A percentile compares a stretch with the other conserved stretches of the same genome.
Evolutionary conservation across 2,888 invertebrate species (phyloP).

Genomic region (Neria commutata): DNA sequence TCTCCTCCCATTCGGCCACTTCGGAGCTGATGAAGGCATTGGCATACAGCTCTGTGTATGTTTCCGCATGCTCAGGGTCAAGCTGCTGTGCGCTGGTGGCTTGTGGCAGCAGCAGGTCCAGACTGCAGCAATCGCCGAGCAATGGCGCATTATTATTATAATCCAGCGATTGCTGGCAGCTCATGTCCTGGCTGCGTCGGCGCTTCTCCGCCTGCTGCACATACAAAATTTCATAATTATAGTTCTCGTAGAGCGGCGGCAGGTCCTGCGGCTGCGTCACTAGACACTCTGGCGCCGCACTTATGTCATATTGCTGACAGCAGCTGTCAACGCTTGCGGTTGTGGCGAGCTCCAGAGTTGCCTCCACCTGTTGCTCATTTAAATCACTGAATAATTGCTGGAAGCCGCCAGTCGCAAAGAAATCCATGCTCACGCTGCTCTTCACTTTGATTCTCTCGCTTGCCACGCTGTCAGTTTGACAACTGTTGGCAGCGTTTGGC

Average conservation of each 20-base stretch:
- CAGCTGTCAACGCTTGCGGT: not conserved
- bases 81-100: constrained; percentile 7
- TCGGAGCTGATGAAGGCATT: constrained; percentile 31
- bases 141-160: not conserved
- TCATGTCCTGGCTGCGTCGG: too few relatives aligned
- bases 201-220: too few relatives aligned
- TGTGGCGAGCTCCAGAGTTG: not conserved
- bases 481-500: constrained; percentile 13
- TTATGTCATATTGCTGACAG: not conserved
- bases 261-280: not conserved
- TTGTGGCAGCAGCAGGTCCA: constrained; percentile 23
- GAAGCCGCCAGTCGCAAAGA: constrained; percentile 60
- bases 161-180: not conserved
- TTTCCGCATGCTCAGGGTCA: constrained; percentile 24
- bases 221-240: not conserved
- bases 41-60: constrained; percentile 28
- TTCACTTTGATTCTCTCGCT: constrained; percentile 11
- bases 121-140: not conserved
- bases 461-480: constrained; percentile 12
- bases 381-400: constrained; percentile 59
- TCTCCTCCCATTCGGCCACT: constrained; percentile 56
- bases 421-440: constrained; percentile 51
- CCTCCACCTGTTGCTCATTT: constrained; percentile 38
- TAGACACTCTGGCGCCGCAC: not conserved
- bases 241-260: not conserved